These are phyloP conservation scores for Drosophila insularis DNA, from an alignment of 1,140 invertebrate species.

Conservation along the genomic window DNA sequence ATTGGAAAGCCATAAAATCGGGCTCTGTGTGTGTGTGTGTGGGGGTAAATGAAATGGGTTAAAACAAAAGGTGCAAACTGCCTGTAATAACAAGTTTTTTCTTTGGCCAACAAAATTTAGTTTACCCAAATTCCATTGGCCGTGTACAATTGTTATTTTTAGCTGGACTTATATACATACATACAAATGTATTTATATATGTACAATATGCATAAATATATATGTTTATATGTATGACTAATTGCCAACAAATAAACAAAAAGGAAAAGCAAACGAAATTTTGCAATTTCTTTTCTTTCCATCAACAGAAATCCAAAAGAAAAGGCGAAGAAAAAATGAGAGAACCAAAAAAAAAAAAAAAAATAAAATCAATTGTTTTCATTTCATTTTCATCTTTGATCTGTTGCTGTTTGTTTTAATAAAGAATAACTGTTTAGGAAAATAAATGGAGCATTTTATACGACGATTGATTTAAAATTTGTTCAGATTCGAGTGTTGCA, in stretches of 20 bases:
- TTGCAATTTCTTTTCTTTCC: slow-evolving; percentile 1
- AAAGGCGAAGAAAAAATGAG: background rate
- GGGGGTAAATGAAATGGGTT: slow-evolving; percentile 28
- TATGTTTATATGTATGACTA: background rate
- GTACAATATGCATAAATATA: background rate
- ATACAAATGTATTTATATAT: background rate
- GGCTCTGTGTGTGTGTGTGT: slow-evolving; percentile 20
- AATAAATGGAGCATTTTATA: slow-evolving; percentile 66
- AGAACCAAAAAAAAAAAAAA: background rate
- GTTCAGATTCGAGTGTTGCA: slow-evolving; percentile 45
- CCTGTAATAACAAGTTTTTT: slow-evolving; percentile 54
- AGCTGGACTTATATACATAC: slow-evolving; percentile 7
- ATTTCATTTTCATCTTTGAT: slow-evolving; percentile 22
- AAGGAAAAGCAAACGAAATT: background rate
- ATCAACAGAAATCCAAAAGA: background rate
- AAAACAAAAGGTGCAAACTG: slow-evolving; percentile 65
- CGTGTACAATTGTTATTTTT: slow-evolving; percentile 6
- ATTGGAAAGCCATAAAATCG: slow-evolving; percentile 67
- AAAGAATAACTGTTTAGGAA: slow-evolving; percentile 56
- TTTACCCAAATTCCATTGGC: slow-evolving; percentile 6
- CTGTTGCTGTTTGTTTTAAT: slow-evolving; percentile 42
- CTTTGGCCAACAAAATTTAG: background rate
- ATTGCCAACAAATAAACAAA: slow-evolving; percentile 8
- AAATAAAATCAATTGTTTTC: slow-evolving; percentile 25
- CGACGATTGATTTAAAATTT: slow-evolving; percentile 66